Percentiles rank a stretch among this genome's conserved stretches.
These are phyloP conservation scores for Thelaira solivaga DNA, from an alignment of 2,888 invertebrate genomes.

Conservation along the genomic window DNA sequence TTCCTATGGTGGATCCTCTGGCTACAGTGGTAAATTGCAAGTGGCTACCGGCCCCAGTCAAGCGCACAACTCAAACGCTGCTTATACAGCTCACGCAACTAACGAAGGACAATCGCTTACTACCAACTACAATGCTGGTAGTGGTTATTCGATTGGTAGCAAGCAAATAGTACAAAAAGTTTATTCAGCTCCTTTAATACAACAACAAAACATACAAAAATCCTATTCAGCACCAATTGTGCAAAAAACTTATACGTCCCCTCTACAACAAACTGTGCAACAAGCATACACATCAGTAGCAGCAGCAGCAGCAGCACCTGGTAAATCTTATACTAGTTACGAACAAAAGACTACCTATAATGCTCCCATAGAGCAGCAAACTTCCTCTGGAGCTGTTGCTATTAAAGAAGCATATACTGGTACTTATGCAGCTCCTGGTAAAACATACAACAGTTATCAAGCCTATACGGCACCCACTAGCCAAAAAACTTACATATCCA, in stretches of 20 bases:
- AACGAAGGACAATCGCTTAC: background rate
- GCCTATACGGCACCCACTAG: constrained; percentile 20
- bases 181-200: background rate
- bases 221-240: background rate
- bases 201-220: background rate
- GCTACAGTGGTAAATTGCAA: constrained; percentile 37
- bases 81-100: background rate
- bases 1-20: constrained; percentile 17
- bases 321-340: constrained; percentile 30
- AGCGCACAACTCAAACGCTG: background rate
- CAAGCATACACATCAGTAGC: constrained; percentile 27
- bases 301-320: too few relatives aligned
- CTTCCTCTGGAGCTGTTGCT: background rate
- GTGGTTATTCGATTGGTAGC: constrained; percentile 39
- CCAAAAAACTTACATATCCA: constrained; percentile 16
- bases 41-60: background rate
- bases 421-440: constrained; percentile 29
- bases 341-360: constrained; percentile 19
- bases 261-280: constrained; percentile 30
- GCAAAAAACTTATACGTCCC: constrained; percentile 43
- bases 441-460: constrained; percentile 37
- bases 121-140: constrained; percentile 9
- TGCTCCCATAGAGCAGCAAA: constrained; percentile 20
- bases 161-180: constrained; percentile 2
- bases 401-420: constrained; percentile 13